A percentile compares a stretch with the other conserved stretches of the same genome.
Evolutionary conservation across 2,888 invertebrate species (phyloP).

Genomic region (Apodemia mormo): DNA sequence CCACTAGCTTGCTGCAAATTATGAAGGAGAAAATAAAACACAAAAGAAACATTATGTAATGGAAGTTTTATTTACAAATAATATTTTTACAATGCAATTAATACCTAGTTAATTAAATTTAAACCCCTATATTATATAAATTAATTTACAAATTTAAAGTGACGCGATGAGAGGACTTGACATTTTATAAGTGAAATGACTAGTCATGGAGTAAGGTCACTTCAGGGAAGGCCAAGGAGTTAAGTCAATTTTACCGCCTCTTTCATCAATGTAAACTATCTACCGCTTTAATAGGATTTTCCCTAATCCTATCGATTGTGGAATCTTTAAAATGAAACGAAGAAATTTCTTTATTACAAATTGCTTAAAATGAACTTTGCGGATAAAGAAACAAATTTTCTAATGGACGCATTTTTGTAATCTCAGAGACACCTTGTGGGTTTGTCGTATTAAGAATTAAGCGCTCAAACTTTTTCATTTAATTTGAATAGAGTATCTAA

Average conservation of each 20-base stretch:
- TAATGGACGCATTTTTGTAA: no score
- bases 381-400: no score
- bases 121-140: slow-evolving; percentile 11
- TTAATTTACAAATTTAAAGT: neutral
- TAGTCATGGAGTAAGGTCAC: slow-evolving; percentile 6
- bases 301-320: no score
- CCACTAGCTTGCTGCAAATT: neutral
- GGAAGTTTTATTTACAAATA: slow-evolving; percentile 16
- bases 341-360: no score
- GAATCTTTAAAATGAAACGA: no score
- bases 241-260: neutral
- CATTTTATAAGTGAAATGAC: neutral
- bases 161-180: neutral
- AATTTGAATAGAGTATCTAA: no score
- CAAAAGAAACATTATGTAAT: neutral
- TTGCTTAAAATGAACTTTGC: no score
- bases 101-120: slow-evolving; percentile 5
- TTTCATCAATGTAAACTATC: neutral
- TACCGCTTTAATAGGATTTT: no score
- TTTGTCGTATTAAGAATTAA: neutral
- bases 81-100: slow-evolving; percentile 11
- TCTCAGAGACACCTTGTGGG: no score
- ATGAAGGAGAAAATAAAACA: neutral
- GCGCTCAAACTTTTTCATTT: neutral
- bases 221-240: neutral